Base-by-base conservation (phyloP, 2,113 vertebrate species). In the Muntiacus reevesi region DNA sequence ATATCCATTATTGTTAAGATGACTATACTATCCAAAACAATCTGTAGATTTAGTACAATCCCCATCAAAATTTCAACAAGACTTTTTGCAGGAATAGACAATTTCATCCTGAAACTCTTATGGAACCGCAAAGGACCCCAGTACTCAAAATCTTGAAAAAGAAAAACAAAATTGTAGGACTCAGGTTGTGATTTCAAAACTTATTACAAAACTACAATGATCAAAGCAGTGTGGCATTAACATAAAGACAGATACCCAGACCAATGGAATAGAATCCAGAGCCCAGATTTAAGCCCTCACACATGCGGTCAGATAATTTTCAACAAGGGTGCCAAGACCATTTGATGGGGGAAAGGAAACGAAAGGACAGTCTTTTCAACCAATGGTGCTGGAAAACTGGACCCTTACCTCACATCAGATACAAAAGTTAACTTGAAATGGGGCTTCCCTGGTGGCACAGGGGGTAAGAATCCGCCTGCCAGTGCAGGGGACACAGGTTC, bases 211-310 rank as follows among this genome's bases (percentile, higher is more conserved):
- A 13, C 71, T 3, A 4, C 71, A 7, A 2, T 13, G 21, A 25
- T 74, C 11, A 12, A 7, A 76, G 12, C 36, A 14, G 36, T 7
- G 23, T 3, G 40, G 71, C 21, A 0, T 6, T 1, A 7, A 36
- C 36, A 0, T 14, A 27, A 3, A 14, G 36, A 25, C 67, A 13
- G 67, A 43, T 2, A 25, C 21, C 12, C 21, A 6, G 71, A 76
- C 23, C 12, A 2, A 0, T 0, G n/a, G n/a, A 21, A n/a, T n/a
- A 40, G 71, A 14, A 13, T 19, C 17, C 9, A 1, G 67, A 12
- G 67, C 67, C n/a, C 36, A 3, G 67, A 6, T 17, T 36, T 36
- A 40, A 10, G 4, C 5, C 19, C 10, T 12, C 67, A 25, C n/a
- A 2, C 67, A 40, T 2, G 21, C 10, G 11, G 36, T 11, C 67